A percentile compares a stretch with the other conserved stretches of the same genome.
These are phyloP conservation scores for Nomada lathburiana DNA, from an alignment of 2,888 invertebrate species.

Conservation along the genomic window DNA sequence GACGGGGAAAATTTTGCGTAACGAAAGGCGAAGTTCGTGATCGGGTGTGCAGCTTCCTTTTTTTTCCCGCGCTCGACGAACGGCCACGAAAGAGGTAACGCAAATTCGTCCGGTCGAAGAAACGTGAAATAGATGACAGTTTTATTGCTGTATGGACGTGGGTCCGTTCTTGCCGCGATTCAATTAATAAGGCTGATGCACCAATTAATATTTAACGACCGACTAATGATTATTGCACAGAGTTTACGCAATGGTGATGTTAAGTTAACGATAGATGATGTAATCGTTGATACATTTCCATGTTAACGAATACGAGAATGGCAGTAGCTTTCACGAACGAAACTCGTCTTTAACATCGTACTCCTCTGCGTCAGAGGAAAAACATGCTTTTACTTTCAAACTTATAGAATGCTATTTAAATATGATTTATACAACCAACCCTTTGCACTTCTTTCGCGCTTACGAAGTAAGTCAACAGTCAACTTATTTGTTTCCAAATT, in stretches of 20 bases:
- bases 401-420: constrained; percentile 28
- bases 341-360: constrained; percentile 52
- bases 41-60: constrained; percentile 9
- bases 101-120: background rate
- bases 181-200: background rate
- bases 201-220: constrained; percentile 18
- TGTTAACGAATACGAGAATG: too few relatives aligned
- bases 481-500: constrained; percentile 16
- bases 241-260: background rate
- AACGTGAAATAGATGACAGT: constrained; percentile 8
- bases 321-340: background rate
- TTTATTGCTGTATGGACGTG: background rate
- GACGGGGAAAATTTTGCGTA: constrained; percentile 26
- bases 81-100: background rate
- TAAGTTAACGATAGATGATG: background rate
- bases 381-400: constrained; percentile 26
- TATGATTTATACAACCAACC: constrained; percentile 42
- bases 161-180: background rate
- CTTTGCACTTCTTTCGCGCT: constrained; percentile 53
- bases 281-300: too few relatives aligned
- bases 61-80: background rate
- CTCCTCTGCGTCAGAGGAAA: constrained; percentile 15
- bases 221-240: background rate
- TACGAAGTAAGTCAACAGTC: constrained; percentile 44
- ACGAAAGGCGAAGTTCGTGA: constrained; percentile 12